phyloP scores from a whole-genome alignment of 2,797 vertebrate species.

The Pangasius krempfi region DNA sequence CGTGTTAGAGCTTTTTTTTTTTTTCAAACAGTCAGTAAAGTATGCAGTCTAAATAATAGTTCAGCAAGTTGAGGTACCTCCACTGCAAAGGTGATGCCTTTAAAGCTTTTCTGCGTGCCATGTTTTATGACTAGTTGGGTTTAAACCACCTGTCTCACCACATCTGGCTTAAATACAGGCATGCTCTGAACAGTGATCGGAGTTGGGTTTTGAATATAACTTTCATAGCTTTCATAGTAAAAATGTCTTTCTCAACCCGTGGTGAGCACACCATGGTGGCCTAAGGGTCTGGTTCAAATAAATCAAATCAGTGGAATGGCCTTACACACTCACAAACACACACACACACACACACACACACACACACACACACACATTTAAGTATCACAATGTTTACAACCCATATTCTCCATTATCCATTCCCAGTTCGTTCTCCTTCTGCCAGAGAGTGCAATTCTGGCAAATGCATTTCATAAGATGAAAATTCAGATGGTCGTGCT shows the following conservation, averaged over 20 bases:
- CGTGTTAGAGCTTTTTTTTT: not conserved
- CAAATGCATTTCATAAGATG: slow-evolving; percentile 39
- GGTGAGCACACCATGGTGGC: not conserved
- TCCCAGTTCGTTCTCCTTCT: slow-evolving; percentile 26
- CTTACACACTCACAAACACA: not conserved
- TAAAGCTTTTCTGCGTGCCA: not conserved
- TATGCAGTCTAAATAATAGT: not conserved
- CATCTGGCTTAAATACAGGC: not conserved
- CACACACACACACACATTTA: slow-evolving; percentile 11
- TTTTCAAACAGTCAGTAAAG: not conserved
- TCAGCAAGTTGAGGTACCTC: not conserved
- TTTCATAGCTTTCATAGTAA: slow-evolving; percentile 16
- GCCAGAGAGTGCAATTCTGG: slow-evolving; percentile 15
- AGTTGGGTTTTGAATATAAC: slow-evolving; percentile 3
- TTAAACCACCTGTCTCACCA: not conserved
- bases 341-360: slow-evolving; percentile 8
- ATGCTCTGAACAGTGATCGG: not conserved
- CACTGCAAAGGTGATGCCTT: not conserved
- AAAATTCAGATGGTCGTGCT: slow-evolving; percentile 13
- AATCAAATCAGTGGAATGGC: slow-evolving; percentile 25
- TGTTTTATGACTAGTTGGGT: slow-evolving; percentile 2
- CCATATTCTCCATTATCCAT: slow-evolving; percentile 21
- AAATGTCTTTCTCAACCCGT: slow-evolving; percentile 15
- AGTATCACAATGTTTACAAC: slow-evolving; percentile 26
- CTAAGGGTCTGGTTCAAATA: slow-evolving; percentile 11